Evolutionary conservation across 2,888 invertebrate species (phyloP), one percentile per base, ranked within the genome.

Genomic region (Eupithecia pulchellata): DNA sequence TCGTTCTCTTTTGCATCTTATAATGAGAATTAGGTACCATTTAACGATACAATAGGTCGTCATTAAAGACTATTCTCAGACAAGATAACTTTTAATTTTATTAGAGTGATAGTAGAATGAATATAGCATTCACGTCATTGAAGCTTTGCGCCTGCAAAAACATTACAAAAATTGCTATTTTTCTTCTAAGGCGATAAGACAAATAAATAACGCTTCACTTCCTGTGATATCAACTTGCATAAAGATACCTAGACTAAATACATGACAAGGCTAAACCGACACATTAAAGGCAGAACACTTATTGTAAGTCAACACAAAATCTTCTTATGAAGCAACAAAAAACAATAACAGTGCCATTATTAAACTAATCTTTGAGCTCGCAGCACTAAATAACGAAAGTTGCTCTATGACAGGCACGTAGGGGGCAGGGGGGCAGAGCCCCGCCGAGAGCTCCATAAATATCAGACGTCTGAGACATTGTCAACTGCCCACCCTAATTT

Each of bases 401-500:
- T 85, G 83, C 79, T 82, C 80, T 86, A 83, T 89, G 89, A 89
- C 87, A 86, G 84, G 76, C 73, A 71, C 76, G 75, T 73, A 69
- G 77, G 74, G 75, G 69, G 86, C 84, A 82, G 80, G 80, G 82
- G 69, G 70, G 69, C 74, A 66, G 77, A 79, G 85, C 87, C 86
- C 82, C 82, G 84, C 86, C 84, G 86, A 84, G 87, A 82, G 85
- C 86, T 86, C 88, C 89, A 93, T 93, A 93, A 93, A 93, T 93
- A 93, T 91, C 88, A 86, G 81, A 88, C 90, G 92, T 91, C 93
- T 90, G 89, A 91, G 92, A 92, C 92, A 89, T 91, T 93, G 93
- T 93, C 93, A 93, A 92, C 92, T 89, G 91, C 85, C 90, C 92
- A 91, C 93, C 93, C 93, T 93, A 92, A 93, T 93, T 92, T 93